phyloP scores from a whole-genome alignment of 2,797 vertebrate species.

The Ispidina lecontei region DNA sequence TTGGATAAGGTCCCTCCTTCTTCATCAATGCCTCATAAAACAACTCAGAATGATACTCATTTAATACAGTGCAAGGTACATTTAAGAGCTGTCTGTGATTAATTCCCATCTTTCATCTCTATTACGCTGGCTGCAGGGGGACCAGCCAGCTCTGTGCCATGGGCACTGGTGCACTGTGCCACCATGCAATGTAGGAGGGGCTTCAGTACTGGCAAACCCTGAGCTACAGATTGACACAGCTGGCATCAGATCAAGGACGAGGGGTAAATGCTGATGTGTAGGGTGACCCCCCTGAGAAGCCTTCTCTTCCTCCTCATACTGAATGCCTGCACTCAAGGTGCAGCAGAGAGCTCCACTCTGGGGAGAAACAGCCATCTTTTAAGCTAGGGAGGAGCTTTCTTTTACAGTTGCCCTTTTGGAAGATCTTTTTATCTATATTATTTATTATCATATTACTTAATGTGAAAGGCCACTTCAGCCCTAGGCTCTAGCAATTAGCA shows the following conservation, averaged over 20 bases:
- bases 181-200: background rate
- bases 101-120: background rate
- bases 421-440: background rate
- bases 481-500: constrained; percentile 5
- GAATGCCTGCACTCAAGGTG: background rate
- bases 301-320: no score
- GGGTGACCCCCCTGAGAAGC: background rate
- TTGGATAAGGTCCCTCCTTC: background rate
- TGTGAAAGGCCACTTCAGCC: background rate
- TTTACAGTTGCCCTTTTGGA: background rate
- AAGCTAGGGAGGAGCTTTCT: background rate
- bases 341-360: background rate
- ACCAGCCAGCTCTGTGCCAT: background rate
- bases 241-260: background rate
- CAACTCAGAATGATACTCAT: background rate
- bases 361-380: background rate
- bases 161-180: background rate
- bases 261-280: background rate
- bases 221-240: background rate
- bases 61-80: background rate
- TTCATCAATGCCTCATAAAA: background rate
- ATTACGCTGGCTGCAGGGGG: background rate
- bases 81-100: background rate
- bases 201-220: background rate
- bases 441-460: constrained; percentile 2